Percentiles rank a stretch among this genome's conserved stretches.
Evolutionary conservation across 2,888 invertebrate species (phyloP).

Genomic region (Esperia sulphurella): DNA sequence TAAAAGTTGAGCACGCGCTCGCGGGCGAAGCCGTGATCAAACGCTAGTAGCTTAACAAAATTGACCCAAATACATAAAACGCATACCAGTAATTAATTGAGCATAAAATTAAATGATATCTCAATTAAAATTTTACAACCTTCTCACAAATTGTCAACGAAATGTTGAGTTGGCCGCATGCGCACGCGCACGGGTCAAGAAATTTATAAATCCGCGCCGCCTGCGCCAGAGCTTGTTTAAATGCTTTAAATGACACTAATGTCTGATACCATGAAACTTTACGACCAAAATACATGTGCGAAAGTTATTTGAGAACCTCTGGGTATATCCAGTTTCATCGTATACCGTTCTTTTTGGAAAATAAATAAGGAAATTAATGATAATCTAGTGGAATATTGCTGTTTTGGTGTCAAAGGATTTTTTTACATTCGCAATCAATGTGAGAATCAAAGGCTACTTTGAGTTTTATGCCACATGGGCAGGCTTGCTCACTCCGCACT

Average conservation of each 20-base stretch:
- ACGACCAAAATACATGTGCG: constrained; percentile 20
- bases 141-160: not conserved
- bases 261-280: constrained; percentile 36
- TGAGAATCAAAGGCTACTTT: too few species aligned
- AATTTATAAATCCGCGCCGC: constrained; percentile 20
- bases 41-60: too few species aligned
- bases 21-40: too few species aligned
- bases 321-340: not conserved
- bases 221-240: too few species aligned
- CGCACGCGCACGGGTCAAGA: constrained; percentile 12
- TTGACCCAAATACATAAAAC: too few species aligned
- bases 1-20: too few species aligned
- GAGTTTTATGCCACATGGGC: too few species aligned
- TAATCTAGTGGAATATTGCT: not conserved
- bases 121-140: constrained; percentile 8
- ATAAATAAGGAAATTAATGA: not conserved
- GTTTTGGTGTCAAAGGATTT: not conserved
- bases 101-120: constrained; percentile 1
- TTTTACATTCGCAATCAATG: too few species aligned
- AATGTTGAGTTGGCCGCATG: constrained; percentile 4
- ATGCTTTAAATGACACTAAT: constrained; percentile 33
- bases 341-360: constrained; percentile 5
- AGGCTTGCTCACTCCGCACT: too few species aligned
- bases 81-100: too few species aligned
- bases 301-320: constrained; percentile 2